Evolutionary conservation across 2,797 vertebrate species (phyloP).

Genomic region (Propithecus deckenii): DNA sequence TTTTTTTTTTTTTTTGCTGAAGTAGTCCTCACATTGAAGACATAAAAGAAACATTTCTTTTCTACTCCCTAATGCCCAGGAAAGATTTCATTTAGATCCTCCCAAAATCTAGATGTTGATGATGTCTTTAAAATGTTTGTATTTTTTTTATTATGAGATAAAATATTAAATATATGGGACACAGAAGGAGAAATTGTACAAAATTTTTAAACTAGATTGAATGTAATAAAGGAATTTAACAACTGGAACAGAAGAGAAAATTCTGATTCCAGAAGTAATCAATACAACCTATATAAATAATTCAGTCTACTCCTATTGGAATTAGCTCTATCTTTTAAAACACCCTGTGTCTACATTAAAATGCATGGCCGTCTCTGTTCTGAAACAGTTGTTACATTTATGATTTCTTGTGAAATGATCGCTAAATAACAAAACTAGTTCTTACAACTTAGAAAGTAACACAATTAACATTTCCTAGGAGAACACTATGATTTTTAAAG

Average conservation of each 20-base stretch:
- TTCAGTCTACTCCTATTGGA: slow-evolving; percentile 8
- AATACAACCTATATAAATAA: not conserved
- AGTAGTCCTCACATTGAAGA: not conserved
- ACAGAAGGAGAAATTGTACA: not conserved
- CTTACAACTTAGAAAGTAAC: not conserved
- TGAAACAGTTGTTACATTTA: slow-evolving; percentile 1
- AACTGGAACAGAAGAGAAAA: not conserved
- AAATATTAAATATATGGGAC: not conserved
- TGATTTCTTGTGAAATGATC: not conserved
- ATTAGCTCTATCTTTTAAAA: slow-evolving; percentile 54
- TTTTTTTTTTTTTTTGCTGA: not conserved
- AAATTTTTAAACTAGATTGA: slow-evolving; percentile 1
- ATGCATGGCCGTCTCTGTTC: not conserved
- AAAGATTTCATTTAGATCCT: not conserved
- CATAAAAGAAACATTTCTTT: not conserved
- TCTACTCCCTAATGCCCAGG: not conserved
- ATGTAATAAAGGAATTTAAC: slow-evolving; percentile 10
- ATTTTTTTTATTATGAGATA: slow-evolving; percentile 8
- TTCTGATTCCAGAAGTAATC: slow-evolving; percentile 23
- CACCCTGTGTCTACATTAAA: not conserved
- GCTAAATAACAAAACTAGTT: not conserved
- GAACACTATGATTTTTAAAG: not conserved
- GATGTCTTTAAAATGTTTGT: slow-evolving; percentile 19
- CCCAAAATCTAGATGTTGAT: not conserved
- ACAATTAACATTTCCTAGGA: not conserved